These are phyloP conservation scores for Cepaea nemoralis DNA, from an alignment of 1,140 invertebrate species.

Conservation along the genomic window DNA sequence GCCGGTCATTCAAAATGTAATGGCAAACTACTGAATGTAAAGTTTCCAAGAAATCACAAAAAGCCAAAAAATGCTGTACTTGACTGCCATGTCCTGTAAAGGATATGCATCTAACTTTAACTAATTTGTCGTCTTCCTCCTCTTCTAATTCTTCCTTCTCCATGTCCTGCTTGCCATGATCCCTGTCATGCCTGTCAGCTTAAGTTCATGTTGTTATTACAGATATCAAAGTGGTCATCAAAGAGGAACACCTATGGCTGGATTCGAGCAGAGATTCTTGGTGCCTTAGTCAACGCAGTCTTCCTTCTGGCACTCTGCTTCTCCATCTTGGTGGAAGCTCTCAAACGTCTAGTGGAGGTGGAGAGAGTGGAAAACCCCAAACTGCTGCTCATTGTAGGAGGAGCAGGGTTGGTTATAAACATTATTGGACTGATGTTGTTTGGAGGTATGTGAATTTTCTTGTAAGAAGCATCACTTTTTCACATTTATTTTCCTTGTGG, in stretches of 20 bases:
- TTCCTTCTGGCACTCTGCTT: constrained; percentile 76
- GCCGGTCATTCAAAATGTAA: too few species aligned
- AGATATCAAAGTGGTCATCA: constrained; percentile 70
- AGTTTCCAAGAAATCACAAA: too few species aligned
- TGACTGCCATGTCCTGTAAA: too few species aligned
- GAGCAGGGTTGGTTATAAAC: constrained; percentile 74
- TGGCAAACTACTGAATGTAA: too few species aligned
- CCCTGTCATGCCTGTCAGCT: too few species aligned
- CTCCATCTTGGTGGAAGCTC: constrained; percentile 75
- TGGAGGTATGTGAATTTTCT: constrained; percentile 18
- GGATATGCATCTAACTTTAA: too few species aligned
- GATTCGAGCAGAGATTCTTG: constrained; percentile 76
- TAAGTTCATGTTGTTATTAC: not conserved
- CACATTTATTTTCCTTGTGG: too few species aligned
- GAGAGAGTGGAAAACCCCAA: constrained; percentile 81
- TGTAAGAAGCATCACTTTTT: too few species aligned
- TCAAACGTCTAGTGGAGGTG: constrained; percentile 65
- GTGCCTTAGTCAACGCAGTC: constrained; percentile 76
- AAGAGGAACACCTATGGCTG: constrained; percentile 76
- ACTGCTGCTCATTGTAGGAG: constrained; percentile 74
- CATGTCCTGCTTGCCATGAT: too few species aligned
- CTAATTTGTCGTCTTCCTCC: too few species aligned
- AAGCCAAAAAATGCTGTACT: too few species aligned
- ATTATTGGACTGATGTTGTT: constrained; percentile 75
- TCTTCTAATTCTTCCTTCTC: too few species aligned